Base-by-base conservation (phyloP, 1,140 invertebrate species). In the Zaprionus vittiger region DNA sequence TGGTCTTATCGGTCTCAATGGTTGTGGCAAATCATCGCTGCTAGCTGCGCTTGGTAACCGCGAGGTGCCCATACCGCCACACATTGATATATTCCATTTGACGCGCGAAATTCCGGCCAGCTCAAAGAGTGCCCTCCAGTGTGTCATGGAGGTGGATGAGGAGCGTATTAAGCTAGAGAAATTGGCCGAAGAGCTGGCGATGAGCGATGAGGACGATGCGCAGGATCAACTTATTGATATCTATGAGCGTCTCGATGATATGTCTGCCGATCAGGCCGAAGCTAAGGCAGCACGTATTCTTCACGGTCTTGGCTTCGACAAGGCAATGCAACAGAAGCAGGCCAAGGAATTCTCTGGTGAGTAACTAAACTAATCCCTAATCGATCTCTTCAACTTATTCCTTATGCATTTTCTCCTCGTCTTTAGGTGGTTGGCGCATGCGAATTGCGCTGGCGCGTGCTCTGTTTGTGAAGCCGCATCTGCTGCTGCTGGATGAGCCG, bases 81-180 rank as follows among this genome's bases (percentile, higher is more conserved):
- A 98, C 91, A 98, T 99, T 80, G 99, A 99, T 94, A 99, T 99
- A 89, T 99, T 99, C 94, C 97, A 99, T 93, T 94, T 99, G 84
- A 97, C 98, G 7, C 95, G 99, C 66, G 99, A 99, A 94, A 99
- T 99, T 96, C 97, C 98, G 5, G 98, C 99, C 14, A 98, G 97
- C 73, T 97, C 99, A 83, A 98, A 97, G 93, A 95, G 95, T 57
- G 99, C 99, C 6, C 94, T 99, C 14, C 94, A 99, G 92, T 98
- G 97, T 93, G 99, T 99, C 7, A 98, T 99, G 96, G 99, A 99
- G 93, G 99, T 99, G 0, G 99, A 99, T 91, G 96, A 98, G 85
- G 99, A 99, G 93, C 94, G 98, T 57, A 94, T 98, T 34, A 94
- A 97, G 61, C 94, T 99, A 7, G 99, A 99, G 93, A 97, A 97